Base-by-base conservation (phyloP, 2,888 invertebrate species). In the Cryptus armator region DNA sequence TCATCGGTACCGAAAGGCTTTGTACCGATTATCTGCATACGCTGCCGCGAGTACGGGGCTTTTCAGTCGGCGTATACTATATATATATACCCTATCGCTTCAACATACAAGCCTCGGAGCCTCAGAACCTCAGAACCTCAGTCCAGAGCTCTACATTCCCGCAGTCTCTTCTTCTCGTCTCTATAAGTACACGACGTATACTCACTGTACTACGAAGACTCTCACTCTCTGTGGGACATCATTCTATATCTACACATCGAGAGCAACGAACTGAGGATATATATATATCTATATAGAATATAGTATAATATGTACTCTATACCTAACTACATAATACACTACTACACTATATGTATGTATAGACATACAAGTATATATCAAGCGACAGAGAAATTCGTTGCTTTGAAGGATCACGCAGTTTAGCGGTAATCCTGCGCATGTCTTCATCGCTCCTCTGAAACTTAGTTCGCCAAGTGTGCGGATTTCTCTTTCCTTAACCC, bases 11-110 rank as follows among this genome's bases (percentile, higher is more conserved):
- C 37, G 91, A 91, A 91, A 91, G 90, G 91, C 92, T 91, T 92
- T 92, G 91, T 91, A 90, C 91, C 90, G 92, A 92, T 92, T 92
- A 92, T 91, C 92, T 91, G 91, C 91, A 91, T 91, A 90, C 89
- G 89, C 88, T 87, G 87, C 87, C 83, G 86, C 89, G 88, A 87
- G 87, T 85, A 64, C 75, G 88, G 85, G 88, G 91, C 91, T 91
- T 91, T 91, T 90, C 90, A 89, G 86, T 83, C 84, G 6, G 6
- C 32, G 59, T 59, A 59, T 12, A 59, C 29, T 37, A 37, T 37
- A 37, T 37, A 37, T 37, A 5, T 0, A 81, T 85, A 62, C 66
- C 75, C 80, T 76, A 37, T 37, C 88, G 78, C 86, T 82, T 67
- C 53, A 71, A 79, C 72, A 74, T 62, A 29, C 75, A 29, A 67